Conservation (phyloP, 2,888 invertebrate genomes). For the Dusona sp. region DNA sequence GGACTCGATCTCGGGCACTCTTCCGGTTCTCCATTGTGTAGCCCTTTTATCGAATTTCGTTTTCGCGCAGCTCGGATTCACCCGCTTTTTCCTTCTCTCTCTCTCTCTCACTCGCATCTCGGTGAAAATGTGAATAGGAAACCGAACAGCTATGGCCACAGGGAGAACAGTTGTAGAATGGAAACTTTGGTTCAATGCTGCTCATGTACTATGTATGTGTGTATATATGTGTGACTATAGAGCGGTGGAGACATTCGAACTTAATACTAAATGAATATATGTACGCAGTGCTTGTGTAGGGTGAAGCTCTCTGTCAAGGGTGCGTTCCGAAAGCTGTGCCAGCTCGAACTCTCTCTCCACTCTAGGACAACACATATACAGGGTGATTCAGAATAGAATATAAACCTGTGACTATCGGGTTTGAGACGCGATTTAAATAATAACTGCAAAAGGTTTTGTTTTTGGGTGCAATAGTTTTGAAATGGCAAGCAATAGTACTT, state of each 20-base stretch:
- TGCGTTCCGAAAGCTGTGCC: slow-evolving; percentile 75
- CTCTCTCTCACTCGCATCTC: slow-evolving; percentile 23
- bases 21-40: slow-evolving; percentile 65
- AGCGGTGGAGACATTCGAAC: slow-evolving; percentile 74
- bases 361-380: background rate
- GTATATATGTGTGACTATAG: background rate
- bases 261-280: slow-evolving; percentile 83
- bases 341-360: slow-evolving; percentile 5
- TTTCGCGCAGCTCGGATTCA: slow-evolving; percentile 76
- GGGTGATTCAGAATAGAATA: no score
- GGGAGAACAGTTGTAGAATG: slow-evolving; percentile 30
- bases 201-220: background rate
- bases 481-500: no score
- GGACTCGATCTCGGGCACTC: slow-evolving; percentile 43
- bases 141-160: slow-evolving; percentile 44
- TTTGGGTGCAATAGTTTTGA: no score
- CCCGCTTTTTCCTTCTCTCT: slow-evolving; percentile 40
- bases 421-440: no score
- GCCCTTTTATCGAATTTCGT: slow-evolving; percentile 73
- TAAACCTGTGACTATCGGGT: no score
- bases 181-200: slow-evolving; percentile 19
- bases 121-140: slow-evolving; percentile 75
- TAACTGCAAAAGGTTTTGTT: no score
- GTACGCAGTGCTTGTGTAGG: slow-evolving; percentile 74
- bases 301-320: slow-evolving; percentile 74